Percentiles rank a stretch among this genome's conserved stretches.
These are phyloP conservation scores for Hippocampus kuda DNA, from an alignment of 2,797 vertebrate species.

Conservation along the genomic window DNA sequence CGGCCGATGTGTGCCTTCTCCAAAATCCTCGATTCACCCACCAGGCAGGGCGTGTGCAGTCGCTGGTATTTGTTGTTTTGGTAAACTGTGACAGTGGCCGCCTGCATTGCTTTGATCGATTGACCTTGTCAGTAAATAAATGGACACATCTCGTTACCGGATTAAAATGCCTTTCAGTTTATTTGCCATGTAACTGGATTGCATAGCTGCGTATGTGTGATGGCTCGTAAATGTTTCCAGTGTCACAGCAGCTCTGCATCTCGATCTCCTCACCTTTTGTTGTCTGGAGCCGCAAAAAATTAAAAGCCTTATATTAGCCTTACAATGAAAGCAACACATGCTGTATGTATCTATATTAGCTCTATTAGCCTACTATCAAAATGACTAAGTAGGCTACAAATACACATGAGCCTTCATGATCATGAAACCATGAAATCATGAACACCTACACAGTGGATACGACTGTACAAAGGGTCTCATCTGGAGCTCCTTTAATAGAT, in stretches of 20 bases:
- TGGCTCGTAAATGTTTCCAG: conserved; percentile 25
- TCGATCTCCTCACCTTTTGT: not conserved
- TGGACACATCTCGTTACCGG: conserved; percentile 50
- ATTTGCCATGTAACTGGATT: conserved; percentile 55
- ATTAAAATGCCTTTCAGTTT: conserved; percentile 59
- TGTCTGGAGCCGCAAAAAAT: too few relatives aligned
- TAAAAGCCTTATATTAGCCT: too few relatives aligned
- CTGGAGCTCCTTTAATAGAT: conserved; percentile 2
- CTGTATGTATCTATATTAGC: too few relatives aligned
- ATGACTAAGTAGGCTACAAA: too few relatives aligned
- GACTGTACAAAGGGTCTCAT: not conserved
- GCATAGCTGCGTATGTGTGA: conserved; percentile 32
- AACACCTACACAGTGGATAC: not conserved
- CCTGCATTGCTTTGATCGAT: conserved; percentile 13
- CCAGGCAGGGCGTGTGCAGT: not conserved
- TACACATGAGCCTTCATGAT: too few relatives aligned
- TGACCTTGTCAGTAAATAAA: conserved; percentile 55
- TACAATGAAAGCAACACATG: too few relatives aligned
- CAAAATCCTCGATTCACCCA: not conserved
- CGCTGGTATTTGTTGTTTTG: not conserved
- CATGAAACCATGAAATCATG: not conserved
- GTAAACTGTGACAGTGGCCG: not conserved
- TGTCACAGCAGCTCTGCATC: conserved; percentile 13
- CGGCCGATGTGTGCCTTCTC: not conserved
- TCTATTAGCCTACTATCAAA: too few relatives aligned